These are phyloP conservation scores for Dufourea novaeangliae DNA, from an alignment of 1,140 invertebrate genomes.

Conservation along the genomic window DNA sequence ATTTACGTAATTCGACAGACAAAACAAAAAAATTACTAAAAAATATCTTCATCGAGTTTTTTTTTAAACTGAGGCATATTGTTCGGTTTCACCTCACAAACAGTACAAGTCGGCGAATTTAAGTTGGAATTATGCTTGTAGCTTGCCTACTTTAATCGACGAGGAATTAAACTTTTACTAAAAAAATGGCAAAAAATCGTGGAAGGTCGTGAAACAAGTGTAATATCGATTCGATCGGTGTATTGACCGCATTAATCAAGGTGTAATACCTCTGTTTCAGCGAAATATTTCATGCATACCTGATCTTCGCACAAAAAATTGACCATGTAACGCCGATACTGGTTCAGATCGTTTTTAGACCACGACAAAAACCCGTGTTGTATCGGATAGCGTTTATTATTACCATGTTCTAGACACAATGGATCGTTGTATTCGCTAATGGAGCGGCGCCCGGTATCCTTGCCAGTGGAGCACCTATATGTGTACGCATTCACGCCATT, in stretches of 20 bases:
- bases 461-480: background rate
- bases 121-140: no score
- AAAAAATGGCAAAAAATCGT: background rate
- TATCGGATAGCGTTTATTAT: slow-evolving; percentile 9
- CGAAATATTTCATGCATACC: slow-evolving; percentile 21
- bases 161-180: no score
- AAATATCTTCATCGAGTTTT: no score
- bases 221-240: background rate
- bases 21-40: no score
- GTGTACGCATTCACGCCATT: background rate
- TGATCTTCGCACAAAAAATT: background rate
- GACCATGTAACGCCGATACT: background rate
- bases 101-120: no score
- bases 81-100: no score
- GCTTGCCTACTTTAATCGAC: no score
- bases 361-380: background rate
- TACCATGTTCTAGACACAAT: background rate
- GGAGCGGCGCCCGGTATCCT: background rate
- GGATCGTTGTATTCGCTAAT: background rate
- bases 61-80: no score
- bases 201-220: background rate
- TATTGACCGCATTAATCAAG: background rate
- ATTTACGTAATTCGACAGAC: no score
- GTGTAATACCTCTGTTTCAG: background rate
- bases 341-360: background rate